Conservation (phyloP, 2,797 vertebrate genomes). For the Paedocypris micromegethes region DNA sequence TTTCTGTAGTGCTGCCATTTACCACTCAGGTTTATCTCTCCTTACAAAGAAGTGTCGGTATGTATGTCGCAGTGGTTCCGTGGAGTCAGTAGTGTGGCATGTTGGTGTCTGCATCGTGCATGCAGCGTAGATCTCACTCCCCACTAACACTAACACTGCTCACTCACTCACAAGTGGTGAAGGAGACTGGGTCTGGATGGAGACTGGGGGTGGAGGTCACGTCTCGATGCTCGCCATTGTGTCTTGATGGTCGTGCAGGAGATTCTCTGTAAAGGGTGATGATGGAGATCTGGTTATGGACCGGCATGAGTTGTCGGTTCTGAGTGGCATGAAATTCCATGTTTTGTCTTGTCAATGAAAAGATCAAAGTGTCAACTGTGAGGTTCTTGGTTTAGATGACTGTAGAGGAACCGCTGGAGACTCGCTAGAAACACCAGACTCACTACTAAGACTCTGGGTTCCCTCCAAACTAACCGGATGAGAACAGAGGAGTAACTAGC, state of each 20-base stretch:
- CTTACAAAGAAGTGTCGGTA: slow-evolving; percentile 94
- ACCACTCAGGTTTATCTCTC: slow-evolving; percentile 94
- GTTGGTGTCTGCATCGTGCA: slow-evolving; percentile 53
- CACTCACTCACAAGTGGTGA: neutral
- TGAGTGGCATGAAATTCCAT: too few relatives aligned
- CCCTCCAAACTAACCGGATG: neutral
- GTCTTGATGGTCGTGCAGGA: too few relatives aligned
- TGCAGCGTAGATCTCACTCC: slow-evolving; percentile 3
- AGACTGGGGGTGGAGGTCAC: neutral
- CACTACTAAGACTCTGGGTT: neutral
- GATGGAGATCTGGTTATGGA: too few relatives aligned
- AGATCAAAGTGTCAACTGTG: too few relatives aligned
- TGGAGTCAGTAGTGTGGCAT: slow-evolving; percentile 14
- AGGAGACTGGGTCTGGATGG: too few relatives aligned
- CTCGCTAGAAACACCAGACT: neutral
- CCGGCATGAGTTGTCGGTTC: too few relatives aligned
- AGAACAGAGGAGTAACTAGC: neutral
- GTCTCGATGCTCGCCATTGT: too few relatives aligned
- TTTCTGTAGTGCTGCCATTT: slow-evolving; percentile 85
- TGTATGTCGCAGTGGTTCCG: slow-evolving; percentile 62
- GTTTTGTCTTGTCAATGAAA: too few relatives aligned
- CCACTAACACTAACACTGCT: slow-evolving; percentile 26
- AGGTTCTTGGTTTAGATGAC: slow-evolving; percentile 10
- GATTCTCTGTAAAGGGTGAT: too few relatives aligned
- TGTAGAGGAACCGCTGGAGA: neutral